Evolutionary conservation across 1,140 invertebrate species (phyloP).

Genomic region (Berghia stephanieae): DNA sequence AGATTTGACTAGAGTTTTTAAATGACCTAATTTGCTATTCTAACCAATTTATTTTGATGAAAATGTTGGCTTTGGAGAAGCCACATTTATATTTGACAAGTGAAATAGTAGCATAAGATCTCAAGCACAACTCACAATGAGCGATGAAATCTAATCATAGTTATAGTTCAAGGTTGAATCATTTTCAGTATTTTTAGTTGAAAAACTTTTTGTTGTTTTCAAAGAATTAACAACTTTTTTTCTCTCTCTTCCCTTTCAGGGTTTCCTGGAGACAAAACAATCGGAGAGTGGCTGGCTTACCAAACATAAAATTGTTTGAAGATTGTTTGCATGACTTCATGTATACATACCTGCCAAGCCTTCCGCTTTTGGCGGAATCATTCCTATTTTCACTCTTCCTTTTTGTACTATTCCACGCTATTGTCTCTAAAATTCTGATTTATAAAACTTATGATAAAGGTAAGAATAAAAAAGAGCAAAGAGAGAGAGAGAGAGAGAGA

Average conservation of each 20-base stretch:
- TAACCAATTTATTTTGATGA: neutral
- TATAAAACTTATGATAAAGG: too few relatives aligned
- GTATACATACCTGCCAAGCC: too few relatives aligned
- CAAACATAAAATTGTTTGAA: constrained; percentile 40
- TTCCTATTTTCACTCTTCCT: too few relatives aligned
- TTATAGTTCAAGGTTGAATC: neutral
- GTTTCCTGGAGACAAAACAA: constrained; percentile 44
- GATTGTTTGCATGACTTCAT: too few relatives aligned
- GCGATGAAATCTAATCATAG: neutral
- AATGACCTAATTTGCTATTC: neutral
- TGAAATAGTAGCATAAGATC: neutral
- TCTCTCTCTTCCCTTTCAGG: constrained; percentile 28
- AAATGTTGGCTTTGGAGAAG: neutral
- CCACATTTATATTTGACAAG: neutral
- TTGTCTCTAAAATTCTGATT: too few relatives aligned
- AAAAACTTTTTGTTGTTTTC: neutral
- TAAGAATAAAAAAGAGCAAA: too few relatives aligned
- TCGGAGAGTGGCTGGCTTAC: constrained; percentile 35
- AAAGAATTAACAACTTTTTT: neutral
- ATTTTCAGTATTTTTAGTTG: neutral
- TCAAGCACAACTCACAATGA: neutral
- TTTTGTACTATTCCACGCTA: too few relatives aligned
- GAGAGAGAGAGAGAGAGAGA: too few relatives aligned
- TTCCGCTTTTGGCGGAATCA: too few relatives aligned
- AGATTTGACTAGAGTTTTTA: neutral